phyloP scores from a whole-genome alignment of 1,140 invertebrate species.

The Cylas formicarius region DNA sequence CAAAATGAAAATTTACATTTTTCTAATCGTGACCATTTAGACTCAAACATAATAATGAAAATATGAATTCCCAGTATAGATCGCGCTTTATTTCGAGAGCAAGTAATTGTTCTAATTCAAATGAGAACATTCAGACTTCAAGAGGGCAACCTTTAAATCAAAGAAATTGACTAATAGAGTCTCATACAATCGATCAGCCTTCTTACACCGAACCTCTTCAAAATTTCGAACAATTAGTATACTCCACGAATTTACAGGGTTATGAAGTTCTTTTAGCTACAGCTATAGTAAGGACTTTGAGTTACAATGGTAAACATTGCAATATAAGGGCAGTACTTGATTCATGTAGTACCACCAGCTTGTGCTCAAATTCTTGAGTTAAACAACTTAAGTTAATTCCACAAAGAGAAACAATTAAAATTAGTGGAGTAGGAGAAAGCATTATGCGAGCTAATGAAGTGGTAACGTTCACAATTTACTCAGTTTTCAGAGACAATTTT shows the following conservation, averaged over 20 bases:
- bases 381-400: conserved; percentile 1
- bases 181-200: background rate
- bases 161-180: background rate
- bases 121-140: too few relatives aligned
- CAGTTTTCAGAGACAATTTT: too few relatives aligned
- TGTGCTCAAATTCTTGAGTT: background rate
- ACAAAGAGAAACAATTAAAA: background rate
- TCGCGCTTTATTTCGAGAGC: background rate
- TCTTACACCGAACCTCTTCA: background rate
- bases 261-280: conserved; percentile 5
- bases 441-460: background rate
- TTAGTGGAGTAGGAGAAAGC: background rate
- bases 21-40: background rate
- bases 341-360: background rate
- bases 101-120: conserved; percentile 1
- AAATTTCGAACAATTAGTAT: background rate
- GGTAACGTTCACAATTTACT: conserved; percentile 1
- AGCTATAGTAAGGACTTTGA: conserved; percentile 1
- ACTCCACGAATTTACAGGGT: background rate
- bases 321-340: conserved; percentile 3
- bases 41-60: background rate
- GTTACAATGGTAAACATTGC: background rate
- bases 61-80: too few relatives aligned
- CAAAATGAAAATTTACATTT: background rate
- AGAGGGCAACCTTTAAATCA: too few relatives aligned